A percentile compares a stretch with the other conserved stretches of the same genome.
These are phyloP conservation scores for Leptinotarsa juncta DNA, from an alignment of 2,888 invertebrate species.

Conservation along the genomic window DNA sequence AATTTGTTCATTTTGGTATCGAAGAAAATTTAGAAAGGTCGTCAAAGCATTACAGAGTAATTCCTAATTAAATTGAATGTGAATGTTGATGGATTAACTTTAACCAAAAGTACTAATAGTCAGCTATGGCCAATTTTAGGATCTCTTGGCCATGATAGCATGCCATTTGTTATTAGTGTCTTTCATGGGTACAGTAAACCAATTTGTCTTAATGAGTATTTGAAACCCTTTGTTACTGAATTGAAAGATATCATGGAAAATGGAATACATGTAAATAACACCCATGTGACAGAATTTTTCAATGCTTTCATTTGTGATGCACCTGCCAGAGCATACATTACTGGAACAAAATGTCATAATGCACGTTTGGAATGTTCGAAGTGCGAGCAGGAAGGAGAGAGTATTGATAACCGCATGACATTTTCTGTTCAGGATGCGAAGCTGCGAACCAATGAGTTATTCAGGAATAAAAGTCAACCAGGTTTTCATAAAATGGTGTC, in stretches of 20 bases:
- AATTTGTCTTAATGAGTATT: constrained; percentile 11
- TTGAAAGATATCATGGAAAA: neutral
- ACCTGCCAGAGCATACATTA: constrained; percentile 51
- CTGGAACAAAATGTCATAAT: constrained; percentile 47
- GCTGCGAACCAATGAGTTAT: constrained; percentile 48
- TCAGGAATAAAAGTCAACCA: constrained; percentile 40
- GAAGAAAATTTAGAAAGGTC: neutral
- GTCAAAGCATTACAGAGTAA: neutral
- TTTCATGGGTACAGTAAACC: constrained; percentile 27
- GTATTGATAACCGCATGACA: constrained; percentile 43
- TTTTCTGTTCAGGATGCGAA: constrained; percentile 42
- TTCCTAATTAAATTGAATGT: constrained; percentile 21
- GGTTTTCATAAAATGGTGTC: constrained; percentile 47
- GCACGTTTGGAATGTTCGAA: constrained; percentile 51
- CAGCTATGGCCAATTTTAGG: constrained; percentile 24
- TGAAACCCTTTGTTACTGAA: constrained; percentile 24
- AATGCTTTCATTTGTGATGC: constrained; percentile 51
- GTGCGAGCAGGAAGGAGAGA: constrained; percentile 48
- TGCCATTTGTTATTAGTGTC: constrained; percentile 26
- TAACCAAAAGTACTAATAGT: constrained; percentile 10
- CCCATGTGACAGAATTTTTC: neutral
- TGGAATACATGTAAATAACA: no score
- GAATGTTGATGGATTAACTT: constrained; percentile 26
- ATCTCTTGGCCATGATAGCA: constrained; percentile 1
- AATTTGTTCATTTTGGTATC: constrained; percentile 25